These are phyloP conservation scores for Chelon auratus DNA, from an alignment of 2,797 vertebrate genomes.

Conservation along the genomic window DNA sequence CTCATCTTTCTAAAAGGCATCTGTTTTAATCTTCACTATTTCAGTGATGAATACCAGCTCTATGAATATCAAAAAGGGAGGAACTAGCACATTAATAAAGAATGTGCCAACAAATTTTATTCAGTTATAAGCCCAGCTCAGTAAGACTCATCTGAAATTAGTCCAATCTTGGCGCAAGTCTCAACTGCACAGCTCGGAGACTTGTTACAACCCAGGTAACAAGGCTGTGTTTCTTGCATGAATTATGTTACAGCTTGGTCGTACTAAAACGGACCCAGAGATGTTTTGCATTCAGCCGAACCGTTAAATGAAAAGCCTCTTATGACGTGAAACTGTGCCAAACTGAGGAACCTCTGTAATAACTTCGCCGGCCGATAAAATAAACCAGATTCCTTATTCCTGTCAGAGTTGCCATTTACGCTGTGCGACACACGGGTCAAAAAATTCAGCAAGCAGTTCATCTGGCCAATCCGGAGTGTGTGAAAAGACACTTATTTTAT, in stretches of 20 bases:
- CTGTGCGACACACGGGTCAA: slow-evolving; percentile 38
- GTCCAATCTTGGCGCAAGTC: background rate
- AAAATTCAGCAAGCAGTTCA: slow-evolving; percentile 39
- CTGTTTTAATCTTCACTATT: slow-evolving; percentile 5
- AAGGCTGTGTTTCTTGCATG: no score
- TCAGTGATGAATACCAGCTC: slow-evolving; percentile 8
- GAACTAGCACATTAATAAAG: background rate
- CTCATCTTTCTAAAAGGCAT: slow-evolving; percentile 6
- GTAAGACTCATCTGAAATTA: background rate
- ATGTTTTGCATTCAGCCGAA: no score
- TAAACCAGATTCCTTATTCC: slow-evolving; percentile 14
- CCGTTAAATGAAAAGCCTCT: background rate
- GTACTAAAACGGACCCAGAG: background rate
- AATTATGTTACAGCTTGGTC: background rate
- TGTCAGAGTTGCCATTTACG: slow-evolving; percentile 41
- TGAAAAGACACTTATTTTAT: slow-evolving; percentile 64
- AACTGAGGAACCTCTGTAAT: slow-evolving; percentile 1
- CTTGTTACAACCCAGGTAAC: background rate
- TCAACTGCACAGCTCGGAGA: background rate
- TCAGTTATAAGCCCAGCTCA: background rate
- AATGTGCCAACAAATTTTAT: background rate
- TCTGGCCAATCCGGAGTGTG: slow-evolving; percentile 41
- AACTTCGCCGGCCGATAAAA: slow-evolving; percentile 30
- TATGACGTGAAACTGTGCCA: background rate
- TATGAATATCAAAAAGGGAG: slow-evolving; percentile 1